phyloP scores from a whole-genome alignment of 1,140 invertebrate genomes.

The Zaprionus ghesquierei region DNA sequence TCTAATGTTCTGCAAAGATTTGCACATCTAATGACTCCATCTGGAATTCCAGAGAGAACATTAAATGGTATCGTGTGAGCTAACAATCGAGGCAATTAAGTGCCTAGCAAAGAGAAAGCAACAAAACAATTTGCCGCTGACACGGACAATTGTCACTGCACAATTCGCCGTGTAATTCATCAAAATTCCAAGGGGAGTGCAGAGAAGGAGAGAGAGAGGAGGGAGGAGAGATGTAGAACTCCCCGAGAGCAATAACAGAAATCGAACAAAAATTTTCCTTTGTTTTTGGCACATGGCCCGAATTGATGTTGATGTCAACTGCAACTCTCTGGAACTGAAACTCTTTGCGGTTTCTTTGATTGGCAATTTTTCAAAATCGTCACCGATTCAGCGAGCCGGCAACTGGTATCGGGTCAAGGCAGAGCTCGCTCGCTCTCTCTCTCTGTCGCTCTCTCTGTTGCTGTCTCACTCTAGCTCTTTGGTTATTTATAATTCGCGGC shows the following conservation, averaged over 20 bases:
- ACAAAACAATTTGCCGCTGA: conserved; percentile 67
- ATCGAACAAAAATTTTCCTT: conserved; percentile 54
- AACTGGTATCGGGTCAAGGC: conserved; percentile 12
- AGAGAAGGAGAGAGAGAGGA: neutral
- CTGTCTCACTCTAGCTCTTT: conserved; percentile 12
- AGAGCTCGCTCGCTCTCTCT: neutral
- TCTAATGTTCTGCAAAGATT: conserved; percentile 15
- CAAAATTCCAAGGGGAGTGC: conserved; percentile 34
- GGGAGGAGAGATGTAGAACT: no score
- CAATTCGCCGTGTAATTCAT: conserved; percentile 63
- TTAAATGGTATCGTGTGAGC: conserved; percentile 18
- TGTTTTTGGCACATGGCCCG: conserved; percentile 61
- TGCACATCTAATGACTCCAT: conserved; percentile 22
- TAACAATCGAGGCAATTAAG: conserved; percentile 65
- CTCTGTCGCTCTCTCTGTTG: neutral
- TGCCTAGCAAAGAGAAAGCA: conserved; percentile 13
- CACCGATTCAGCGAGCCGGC: conserved; percentile 26
- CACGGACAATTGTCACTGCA: conserved; percentile 54
- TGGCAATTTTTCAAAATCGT: conserved; percentile 79
- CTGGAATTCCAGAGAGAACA: neutral
- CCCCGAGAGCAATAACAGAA: conserved; percentile 18
- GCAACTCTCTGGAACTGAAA: conserved; percentile 57
- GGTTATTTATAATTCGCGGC: conserved; percentile 77
- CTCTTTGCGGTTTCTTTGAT: conserved; percentile 76
- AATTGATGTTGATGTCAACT: conserved; percentile 56